Evolutionary conservation across 2,113 vertebrate genomes (phyloP).

Genomic region (Varanus salvator): DNA sequence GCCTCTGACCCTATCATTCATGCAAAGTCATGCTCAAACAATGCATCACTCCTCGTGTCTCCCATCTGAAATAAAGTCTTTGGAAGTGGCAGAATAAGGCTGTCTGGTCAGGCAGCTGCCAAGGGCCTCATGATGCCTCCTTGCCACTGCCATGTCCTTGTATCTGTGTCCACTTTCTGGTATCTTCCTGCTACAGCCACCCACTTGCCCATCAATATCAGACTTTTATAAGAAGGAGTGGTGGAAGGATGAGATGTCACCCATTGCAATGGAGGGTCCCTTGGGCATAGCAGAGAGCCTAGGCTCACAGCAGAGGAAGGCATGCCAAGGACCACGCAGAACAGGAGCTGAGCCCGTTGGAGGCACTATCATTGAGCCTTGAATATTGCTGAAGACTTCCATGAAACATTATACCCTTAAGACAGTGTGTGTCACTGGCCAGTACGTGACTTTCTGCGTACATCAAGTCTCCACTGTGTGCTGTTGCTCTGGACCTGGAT

Average conservation of each 20-base stretch:
- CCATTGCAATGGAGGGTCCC: not conserved
- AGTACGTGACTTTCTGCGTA: not conserved
- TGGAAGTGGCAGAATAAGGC: not conserved
- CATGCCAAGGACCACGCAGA: no score
- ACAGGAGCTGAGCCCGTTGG: not conserved
- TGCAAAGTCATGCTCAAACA: not conserved
- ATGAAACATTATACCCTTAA: no score
- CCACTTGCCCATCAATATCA: not conserved
- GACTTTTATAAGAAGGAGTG: not conserved
- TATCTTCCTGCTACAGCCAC: not conserved
- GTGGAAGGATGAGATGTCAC: not conserved
- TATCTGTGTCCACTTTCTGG: not conserved
- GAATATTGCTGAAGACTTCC: not conserved
- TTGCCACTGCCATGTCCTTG: not conserved
- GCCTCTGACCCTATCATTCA: not conserved
- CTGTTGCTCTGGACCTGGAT: not conserved
- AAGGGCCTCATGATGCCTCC: not conserved
- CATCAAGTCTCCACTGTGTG: not conserved
- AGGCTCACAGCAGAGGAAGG: not conserved
- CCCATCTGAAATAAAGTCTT: not conserved
- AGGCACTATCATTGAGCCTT: not conserved
- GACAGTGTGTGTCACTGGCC: not conserved
- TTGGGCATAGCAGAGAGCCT: not conserved
- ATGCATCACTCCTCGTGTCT: not conserved
- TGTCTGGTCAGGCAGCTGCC: not conserved